Evolutionary conservation across 2,888 invertebrate species (phyloP).

Genomic region (Brachyopa scutellaris): DNA sequence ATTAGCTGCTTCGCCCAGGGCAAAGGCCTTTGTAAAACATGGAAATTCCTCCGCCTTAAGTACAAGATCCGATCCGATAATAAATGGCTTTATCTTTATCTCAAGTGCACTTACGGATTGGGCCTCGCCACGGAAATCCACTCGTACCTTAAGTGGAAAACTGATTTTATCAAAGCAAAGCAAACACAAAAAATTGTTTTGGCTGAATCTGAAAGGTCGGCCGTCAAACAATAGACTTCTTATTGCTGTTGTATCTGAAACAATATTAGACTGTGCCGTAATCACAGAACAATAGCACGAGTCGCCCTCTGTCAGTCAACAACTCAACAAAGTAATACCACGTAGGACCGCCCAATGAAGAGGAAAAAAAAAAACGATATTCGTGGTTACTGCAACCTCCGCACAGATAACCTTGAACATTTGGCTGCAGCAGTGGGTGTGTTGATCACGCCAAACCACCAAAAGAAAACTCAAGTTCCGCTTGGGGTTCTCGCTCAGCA

Average conservation of each 20-base stretch:
- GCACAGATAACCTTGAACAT: constrained; percentile 63
- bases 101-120: constrained; percentile 1
- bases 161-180: constrained; percentile 21
- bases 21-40: constrained; percentile 15
- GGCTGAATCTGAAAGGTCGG: constrained; percentile 50
- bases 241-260: constrained; percentile 41
- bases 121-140: neutral
- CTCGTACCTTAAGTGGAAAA: constrained; percentile 14
- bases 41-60: constrained; percentile 12
- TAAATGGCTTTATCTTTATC: constrained; percentile 28
- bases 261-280: constrained; percentile 50
- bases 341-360: constrained; percentile 48
- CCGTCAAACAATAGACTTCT: constrained; percentile 24
- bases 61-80: neutral
- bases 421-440: constrained; percentile 48
- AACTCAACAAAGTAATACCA: constrained; percentile 37
- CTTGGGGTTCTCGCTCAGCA: constrained; percentile 38
- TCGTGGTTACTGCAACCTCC: constrained; percentile 32
- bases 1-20: constrained; percentile 18
- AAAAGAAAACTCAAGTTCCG: constrained; percentile 49
- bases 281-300: constrained; percentile 49
- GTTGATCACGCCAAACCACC: constrained; percentile 39
- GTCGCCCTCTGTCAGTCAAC: constrained; percentile 57
- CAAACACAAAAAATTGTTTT: constrained; percentile 25
- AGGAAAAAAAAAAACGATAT: neutral